Evolutionary conservation across 2,113 vertebrate genomes (phyloP).

Genomic region (Clarias batrachus): DNA sequence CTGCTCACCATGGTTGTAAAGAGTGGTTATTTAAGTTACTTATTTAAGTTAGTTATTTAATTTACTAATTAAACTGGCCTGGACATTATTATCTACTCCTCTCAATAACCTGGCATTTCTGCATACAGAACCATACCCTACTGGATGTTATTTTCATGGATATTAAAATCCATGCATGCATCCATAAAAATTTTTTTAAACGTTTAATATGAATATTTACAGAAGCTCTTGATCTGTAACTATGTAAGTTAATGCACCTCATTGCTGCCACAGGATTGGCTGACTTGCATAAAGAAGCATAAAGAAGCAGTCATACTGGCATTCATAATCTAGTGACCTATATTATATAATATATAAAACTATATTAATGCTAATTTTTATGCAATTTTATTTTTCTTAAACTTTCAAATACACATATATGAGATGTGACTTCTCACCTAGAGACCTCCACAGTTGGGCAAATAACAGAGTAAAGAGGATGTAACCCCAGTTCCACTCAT

Average conservation of each 20-base stretch:
- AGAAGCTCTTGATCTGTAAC: background rate
- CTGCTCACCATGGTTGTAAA: background rate
- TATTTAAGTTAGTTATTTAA: background rate
- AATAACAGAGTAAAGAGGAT: conserved; percentile 91
- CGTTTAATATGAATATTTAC: background rate
- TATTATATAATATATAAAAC: background rate
- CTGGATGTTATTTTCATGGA: background rate
- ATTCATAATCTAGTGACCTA: background rate
- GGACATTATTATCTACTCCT: background rate
- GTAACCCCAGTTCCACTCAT: conserved; percentile 97
- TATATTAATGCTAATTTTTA: background rate
- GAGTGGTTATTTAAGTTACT: background rate
- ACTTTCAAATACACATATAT: background rate
- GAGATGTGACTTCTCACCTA: conserved; percentile 75
- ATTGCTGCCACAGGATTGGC: background rate
- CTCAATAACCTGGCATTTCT: background rate
- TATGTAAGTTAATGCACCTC: background rate
- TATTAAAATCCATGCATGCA: background rate
- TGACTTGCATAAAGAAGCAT: background rate
- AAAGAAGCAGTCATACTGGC: background rate
- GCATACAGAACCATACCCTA: background rate
- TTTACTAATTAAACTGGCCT: background rate
- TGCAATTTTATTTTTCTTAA: background rate
- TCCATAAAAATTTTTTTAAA: too few species aligned
- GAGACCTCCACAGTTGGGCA: conserved; percentile 86